Evolutionary conservation across 2,113 vertebrate genomes (phyloP).

Genomic region (Archocentrus centrarchus): DNA sequence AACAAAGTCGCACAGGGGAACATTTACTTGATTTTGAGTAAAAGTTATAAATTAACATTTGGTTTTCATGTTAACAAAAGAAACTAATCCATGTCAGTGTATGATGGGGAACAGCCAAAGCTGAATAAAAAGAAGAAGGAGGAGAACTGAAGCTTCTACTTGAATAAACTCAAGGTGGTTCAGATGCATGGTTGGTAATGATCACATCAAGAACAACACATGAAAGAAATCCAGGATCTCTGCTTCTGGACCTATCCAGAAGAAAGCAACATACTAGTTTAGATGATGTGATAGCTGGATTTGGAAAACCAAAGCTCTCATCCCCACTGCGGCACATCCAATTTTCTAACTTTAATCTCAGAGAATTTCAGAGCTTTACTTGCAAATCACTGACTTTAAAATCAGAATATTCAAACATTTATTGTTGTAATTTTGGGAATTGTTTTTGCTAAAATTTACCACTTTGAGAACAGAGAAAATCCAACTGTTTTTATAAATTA

Average conservation of each 20-base stretch:
- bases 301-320: background rate
- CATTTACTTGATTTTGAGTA: background rate
- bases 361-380: background rate
- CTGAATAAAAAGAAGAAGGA: background rate
- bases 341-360: background rate
- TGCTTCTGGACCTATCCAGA: background rate
- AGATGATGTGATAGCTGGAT: no score
- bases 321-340: background rate
- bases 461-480: no score
- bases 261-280: no score
- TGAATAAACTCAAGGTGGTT: background rate
- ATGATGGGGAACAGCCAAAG: background rate
- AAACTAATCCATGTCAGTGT: no score
- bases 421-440: no score
- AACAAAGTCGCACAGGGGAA: background rate
- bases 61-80: background rate
- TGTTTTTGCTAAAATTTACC: no score
- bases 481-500: no score
- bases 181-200: constrained; percentile 1
- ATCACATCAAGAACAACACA: background rate
- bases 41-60: background rate
- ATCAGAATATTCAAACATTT: background rate
- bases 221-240: background rate
- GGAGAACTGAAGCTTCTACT: background rate
- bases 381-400: background rate